A percentile compares a stretch with the other conserved stretches of the same genome.
Evolutionary conservation across 2,113 vertebrate species (phyloP).

Genomic region (Trinectes maculatus): DNA sequence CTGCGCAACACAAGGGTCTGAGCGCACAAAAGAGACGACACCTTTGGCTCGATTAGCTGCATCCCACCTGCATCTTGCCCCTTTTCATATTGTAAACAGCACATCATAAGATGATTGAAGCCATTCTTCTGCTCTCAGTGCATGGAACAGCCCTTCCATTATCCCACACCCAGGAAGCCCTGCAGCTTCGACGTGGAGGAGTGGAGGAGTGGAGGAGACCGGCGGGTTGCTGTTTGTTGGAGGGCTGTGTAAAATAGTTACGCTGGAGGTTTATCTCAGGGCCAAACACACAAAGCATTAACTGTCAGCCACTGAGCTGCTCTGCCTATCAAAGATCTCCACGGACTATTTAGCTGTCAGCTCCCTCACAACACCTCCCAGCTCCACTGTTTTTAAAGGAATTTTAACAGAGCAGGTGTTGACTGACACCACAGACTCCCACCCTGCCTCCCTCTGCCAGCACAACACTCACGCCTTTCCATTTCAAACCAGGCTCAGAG

Average conservation of each 20-base stretch:
- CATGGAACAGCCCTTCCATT: conserved; percentile 43
- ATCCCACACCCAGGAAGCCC: conserved; percentile 49
- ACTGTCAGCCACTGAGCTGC: conserved; percentile 73
- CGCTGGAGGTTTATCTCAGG: conserved; percentile 66
- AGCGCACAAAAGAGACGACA: conserved; percentile 22
- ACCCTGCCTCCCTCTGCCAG: conserved; percentile 62
- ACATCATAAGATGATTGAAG: conserved; percentile 50
- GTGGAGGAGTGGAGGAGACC: conserved; percentile 46
- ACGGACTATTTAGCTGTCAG: conserved; percentile 81
- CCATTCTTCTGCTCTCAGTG: conserved; percentile 42
- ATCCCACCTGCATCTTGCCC: conserved; percentile 20
- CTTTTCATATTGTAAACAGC: conserved; percentile 41
- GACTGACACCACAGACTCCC: conserved; percentile 76
- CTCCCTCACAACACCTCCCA: conserved; percentile 58
- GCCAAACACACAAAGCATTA: conserved; percentile 72
- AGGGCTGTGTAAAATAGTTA: conserved; percentile 66
- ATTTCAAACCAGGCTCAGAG: conserved; percentile 57
- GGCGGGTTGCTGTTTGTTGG: conserved; percentile 64
- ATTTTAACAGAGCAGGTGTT: conserved; percentile 78
- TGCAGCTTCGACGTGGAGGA: conserved; percentile 50
- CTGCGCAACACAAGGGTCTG: conserved; percentile 24
- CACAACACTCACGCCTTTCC: conserved; percentile 50
- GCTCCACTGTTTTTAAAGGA: conserved; percentile 76
- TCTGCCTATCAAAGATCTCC: conserved; percentile 79
- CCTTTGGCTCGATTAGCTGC: no score